Evolutionary conservation across 2,113 vertebrate genomes (phyloP).

Genomic region (Dicrurus megarhynchus): DNA sequence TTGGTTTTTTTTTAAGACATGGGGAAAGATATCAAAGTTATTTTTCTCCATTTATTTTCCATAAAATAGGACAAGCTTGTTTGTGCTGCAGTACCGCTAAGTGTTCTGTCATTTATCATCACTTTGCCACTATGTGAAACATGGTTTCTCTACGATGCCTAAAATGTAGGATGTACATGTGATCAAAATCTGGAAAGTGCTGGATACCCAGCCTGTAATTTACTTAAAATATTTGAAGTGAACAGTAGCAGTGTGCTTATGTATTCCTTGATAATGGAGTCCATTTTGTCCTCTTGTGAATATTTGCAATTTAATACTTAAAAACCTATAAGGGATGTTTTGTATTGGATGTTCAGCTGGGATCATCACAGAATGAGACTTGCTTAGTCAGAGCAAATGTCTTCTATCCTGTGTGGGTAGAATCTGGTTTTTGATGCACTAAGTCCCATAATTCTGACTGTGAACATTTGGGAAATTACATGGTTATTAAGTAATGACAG

Average conservation of each 20-base stretch:
- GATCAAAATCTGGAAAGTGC: neutral
- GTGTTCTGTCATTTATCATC: neutral
- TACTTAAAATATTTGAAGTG: neutral
- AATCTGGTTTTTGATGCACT: neutral
- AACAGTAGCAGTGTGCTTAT: neutral
- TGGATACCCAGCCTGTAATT: neutral
- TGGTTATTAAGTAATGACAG: neutral
- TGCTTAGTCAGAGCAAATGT: neutral
- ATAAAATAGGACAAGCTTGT: neutral
- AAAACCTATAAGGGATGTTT: neutral
- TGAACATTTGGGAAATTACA: neutral
- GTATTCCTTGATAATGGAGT: neutral
- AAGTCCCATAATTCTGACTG: neutral
- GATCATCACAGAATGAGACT: neutral
- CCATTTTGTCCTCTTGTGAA: neutral
- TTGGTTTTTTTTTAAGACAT: neutral
- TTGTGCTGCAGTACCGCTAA: neutral
- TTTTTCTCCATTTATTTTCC: constrained; percentile 1
- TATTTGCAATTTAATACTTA: neutral
- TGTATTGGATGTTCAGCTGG: neutral
- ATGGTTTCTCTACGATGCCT: neutral
- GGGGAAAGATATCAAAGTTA: neutral
- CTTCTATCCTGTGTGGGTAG: neutral
- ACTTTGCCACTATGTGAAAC: neutral
- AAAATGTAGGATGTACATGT: neutral